Evolutionary conservation across 2,888 invertebrate genomes (phyloP), one percentile per base, ranked within the genome.

Genomic region (Eulithis testata): DNA sequence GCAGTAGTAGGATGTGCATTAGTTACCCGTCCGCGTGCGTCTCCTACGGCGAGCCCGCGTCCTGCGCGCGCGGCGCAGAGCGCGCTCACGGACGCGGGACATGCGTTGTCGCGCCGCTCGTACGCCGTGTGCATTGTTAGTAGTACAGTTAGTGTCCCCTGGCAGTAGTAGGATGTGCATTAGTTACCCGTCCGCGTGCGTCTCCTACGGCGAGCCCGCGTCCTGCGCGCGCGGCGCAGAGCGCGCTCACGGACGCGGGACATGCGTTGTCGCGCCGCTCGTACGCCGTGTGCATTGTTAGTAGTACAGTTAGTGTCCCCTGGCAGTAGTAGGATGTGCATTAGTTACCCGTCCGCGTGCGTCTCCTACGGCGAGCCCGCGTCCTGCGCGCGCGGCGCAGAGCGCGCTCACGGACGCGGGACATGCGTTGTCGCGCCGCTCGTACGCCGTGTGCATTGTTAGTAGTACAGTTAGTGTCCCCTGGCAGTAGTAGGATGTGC

Each of bases 211-310:
- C 91, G 14, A 95, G 90, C 0, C 95, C 94, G 73, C 94, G 94
- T 53, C 95, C 95, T 81, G 89, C 91, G 95, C 96, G 97, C 51
- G 99, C 99, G 60, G 99, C 97, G 51, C 98, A 97, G 37, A 99
- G 94, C 54, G 98, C 97, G 27, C 99, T 99, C 72, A 99, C 97
- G 70, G 99, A 97, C 40, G 99, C 99, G 66, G 99, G 99, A 86
- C 98, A 97, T 0, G 97, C 96, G 94, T 99, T 99, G 92, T 99
- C 99, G 82, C 98, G 98, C 50, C 99, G 95, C 91, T 99, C 98
- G 89, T 97, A 98, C 65, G 98, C 98, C 63, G 98, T 99, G 88
- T 99, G 98, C 99, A 99, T 99, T 11, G 99, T 99, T 75, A 99
- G 92, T n/a, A n/a, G n/a, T n/a, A n/a, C n/a, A n/a, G 21, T 21